Percentiles rank a stretch among this genome's conserved stretches.
These are phyloP conservation scores for Oligia fasciuncula DNA, from an alignment of 2,888 invertebrate genomes.

Conservation along the genomic window DNA sequence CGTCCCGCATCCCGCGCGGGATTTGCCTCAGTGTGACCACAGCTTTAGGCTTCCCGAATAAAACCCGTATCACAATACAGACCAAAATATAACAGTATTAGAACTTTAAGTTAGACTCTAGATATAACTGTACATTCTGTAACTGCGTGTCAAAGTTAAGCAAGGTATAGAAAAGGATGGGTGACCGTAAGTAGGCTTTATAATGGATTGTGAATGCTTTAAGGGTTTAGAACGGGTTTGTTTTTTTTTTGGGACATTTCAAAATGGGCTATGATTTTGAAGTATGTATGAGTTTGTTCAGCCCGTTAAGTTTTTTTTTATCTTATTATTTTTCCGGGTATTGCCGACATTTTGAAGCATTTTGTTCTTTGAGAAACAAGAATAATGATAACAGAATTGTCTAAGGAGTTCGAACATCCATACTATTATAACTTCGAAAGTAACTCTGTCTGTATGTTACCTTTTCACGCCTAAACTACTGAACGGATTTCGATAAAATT, in stretches of 20 bases:
- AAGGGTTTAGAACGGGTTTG: not conserved
- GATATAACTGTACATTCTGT: slow-evolving; percentile 57
- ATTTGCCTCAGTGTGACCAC: not conserved
- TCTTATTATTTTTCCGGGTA: not conserved
- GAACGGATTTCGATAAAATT: too few relatives aligned
- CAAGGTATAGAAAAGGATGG: slow-evolving; percentile 49
- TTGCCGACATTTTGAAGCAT: not conserved
- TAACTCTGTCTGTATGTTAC: too few relatives aligned
- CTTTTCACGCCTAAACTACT: too few relatives aligned
- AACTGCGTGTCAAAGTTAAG: slow-evolving; percentile 59
- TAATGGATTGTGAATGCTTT: slow-evolving; percentile 31
- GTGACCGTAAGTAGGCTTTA: slow-evolving; percentile 36
- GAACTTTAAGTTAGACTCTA: slow-evolving; percentile 47
- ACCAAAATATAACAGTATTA: slow-evolving; percentile 67
- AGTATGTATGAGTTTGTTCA: not conserved
- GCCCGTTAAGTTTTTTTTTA: not conserved
- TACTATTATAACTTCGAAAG: too few relatives aligned
- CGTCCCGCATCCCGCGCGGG: slow-evolving; percentile 1
- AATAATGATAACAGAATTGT: not conserved
- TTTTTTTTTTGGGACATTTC: not conserved
- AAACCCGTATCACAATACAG: slow-evolving; percentile 58
- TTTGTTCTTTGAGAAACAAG: not conserved
- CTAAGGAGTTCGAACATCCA: not conserved
- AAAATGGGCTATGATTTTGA: slow-evolving; percentile 8
- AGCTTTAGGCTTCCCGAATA: slow-evolving; percentile 31